Evolutionary conservation across 2,797 vertebrate genomes (phyloP).

Genomic region (Danionella dracula): DNA sequence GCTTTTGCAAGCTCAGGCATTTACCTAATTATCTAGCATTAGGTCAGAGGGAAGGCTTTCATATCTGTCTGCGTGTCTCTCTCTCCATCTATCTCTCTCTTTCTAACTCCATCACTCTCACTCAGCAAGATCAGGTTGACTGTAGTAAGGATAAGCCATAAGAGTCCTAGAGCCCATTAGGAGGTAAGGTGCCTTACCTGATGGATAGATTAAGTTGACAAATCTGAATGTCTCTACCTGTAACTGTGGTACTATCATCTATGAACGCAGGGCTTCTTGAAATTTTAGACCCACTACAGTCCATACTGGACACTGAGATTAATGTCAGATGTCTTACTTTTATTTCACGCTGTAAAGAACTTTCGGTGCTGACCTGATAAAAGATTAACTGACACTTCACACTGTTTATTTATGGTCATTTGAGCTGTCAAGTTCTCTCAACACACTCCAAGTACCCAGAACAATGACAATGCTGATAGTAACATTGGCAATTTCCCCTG

Average conservation of each 20-base stretch:
- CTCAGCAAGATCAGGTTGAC: constrained; percentile 53
- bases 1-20: constrained; percentile 57
- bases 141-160: constrained; percentile 55
- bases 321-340: constrained; percentile 50
- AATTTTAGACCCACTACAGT: constrained; percentile 3
- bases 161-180: constrained; percentile 57
- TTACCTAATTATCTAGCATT: constrained; percentile 67
- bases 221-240: constrained; percentile 3
- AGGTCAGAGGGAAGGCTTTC: constrained; percentile 61
- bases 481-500: constrained; percentile 76
- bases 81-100: constrained; percentile 11
- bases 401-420: constrained; percentile 65
- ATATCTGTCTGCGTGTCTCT: constrained; percentile 32
- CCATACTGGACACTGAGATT: constrained; percentile 36
- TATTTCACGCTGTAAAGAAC: constrained; percentile 47
- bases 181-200: constrained; percentile 53
- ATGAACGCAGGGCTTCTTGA: constrained; percentile 16
- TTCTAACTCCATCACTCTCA: constrained; percentile 20
- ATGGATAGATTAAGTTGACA: constrained; percentile 1
- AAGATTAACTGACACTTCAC: constrained; percentile 65
- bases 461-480: constrained; percentile 75
- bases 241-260: neutral
- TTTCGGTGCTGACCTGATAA: constrained; percentile 60
- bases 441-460: constrained; percentile 61
- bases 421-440: constrained; percentile 70